These are phyloP conservation scores for Aviceda subcristata DNA, from an alignment of 2,113 vertebrate genomes.

Conservation along the genomic window DNA sequence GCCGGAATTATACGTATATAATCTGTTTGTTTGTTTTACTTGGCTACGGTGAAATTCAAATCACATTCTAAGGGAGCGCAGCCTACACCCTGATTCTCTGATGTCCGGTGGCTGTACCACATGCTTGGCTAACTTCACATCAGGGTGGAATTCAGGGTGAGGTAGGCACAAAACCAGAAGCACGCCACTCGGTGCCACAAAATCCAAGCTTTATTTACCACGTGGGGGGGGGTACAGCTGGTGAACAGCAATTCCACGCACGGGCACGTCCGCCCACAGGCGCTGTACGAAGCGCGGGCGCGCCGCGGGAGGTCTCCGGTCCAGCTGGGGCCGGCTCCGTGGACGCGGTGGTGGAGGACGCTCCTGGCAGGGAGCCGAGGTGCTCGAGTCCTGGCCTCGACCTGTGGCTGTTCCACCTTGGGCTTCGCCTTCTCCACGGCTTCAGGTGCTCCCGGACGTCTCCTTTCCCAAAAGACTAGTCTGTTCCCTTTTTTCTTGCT, in stretches of 20 bases:
- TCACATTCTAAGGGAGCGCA: not conserved
- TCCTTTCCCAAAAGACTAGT: not conserved
- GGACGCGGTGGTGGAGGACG: not conserved
- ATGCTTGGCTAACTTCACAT: not conserved
- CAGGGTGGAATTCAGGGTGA: not conserved
- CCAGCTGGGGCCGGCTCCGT: not conserved
- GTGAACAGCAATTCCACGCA: not conserved
- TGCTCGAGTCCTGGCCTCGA: not conserved
- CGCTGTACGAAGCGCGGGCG: rapidly evolving
- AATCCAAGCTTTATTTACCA: not conserved
- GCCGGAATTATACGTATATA: no score
- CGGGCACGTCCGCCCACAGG: no score
- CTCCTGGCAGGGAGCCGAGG: not conserved
- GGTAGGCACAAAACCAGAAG: not conserved
- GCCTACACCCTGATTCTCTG: not conserved
- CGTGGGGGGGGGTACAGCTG: no score
- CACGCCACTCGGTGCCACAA: not conserved
- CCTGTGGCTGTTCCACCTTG: not conserved
- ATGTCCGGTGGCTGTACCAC: not conserved
- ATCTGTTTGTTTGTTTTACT: not conserved
- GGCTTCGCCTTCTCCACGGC: not conserved
- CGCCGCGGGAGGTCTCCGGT: not conserved
- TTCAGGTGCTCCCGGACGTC: not conserved
- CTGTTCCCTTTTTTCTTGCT: not conserved
- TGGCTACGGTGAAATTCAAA: not conserved